Evolutionary conservation across 2,797 vertebrate species (phyloP).

Genomic region (Varecia variegata): DNA sequence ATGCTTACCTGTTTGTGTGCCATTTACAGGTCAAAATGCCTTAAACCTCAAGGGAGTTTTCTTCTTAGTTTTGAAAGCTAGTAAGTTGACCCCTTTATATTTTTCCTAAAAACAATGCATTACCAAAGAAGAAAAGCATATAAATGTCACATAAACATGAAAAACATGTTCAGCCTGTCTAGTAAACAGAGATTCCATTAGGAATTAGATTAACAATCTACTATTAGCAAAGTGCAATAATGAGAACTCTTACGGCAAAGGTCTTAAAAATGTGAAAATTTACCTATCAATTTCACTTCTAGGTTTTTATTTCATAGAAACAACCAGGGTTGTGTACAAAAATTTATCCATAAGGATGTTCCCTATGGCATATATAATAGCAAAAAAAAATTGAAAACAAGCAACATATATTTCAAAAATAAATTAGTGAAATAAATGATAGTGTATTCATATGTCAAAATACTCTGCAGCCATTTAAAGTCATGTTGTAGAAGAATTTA

Average conservation of each 20-base stretch:
- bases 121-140: not conserved
- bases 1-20: not conserved
- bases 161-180: not conserved
- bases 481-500: not conserved
- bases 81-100: not conserved
- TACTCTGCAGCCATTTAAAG: not conserved
- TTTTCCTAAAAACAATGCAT: not conserved
- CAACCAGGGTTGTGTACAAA: not conserved
- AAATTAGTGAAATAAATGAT: not conserved
- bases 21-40: not conserved
- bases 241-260: not conserved
- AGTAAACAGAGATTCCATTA: not conserved
- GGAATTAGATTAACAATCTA: not conserved
- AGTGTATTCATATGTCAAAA: not conserved
- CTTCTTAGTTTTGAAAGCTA: slow-evolving; percentile 6
- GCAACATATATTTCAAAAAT: not conserved
- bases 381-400: not conserved
- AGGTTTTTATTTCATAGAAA: not conserved
- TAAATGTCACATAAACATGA: not conserved
- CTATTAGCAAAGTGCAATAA: not conserved
- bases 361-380: not conserved
- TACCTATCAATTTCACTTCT: not conserved
- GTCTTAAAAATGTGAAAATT: not conserved
- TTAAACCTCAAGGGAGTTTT: not conserved
- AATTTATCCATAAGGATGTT: not conserved